Evolutionary conservation across 2,888 invertebrate species (phyloP).

Genomic region (Deilephila porcellus): DNA sequence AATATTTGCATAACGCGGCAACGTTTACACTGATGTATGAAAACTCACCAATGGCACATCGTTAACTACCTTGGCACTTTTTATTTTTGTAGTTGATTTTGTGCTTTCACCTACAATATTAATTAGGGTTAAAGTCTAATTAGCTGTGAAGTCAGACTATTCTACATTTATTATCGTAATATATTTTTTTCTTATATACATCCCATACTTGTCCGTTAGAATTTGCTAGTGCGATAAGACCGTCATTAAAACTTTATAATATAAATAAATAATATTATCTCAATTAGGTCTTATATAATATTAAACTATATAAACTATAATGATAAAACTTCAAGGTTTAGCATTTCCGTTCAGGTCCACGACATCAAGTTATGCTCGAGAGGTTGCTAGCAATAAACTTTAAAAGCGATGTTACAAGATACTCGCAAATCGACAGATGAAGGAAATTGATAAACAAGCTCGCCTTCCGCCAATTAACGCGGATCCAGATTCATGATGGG

Average conservation of each 20-base stretch:
- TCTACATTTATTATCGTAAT: too few relatives aligned
- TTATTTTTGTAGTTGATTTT: not conserved
- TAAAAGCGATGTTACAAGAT: not conserved
- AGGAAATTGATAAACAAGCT: constrained; percentile 18
- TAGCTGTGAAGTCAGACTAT: not conserved
- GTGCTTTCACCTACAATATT: not conserved
- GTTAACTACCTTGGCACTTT: not conserved
- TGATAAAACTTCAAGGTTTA: not conserved
- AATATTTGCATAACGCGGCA: constrained; percentile 8
- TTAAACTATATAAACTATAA: not conserved
- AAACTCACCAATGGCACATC: not conserved
- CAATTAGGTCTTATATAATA: too few relatives aligned
- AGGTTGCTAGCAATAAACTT: constrained; percentile 11
- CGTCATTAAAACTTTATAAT: too few relatives aligned
- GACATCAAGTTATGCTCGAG: not conserved
- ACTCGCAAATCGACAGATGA: constrained; percentile 9
- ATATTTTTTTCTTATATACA: too few relatives aligned
- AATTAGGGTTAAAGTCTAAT: not conserved
- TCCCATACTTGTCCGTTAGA: too few relatives aligned
- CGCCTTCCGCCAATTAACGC: constrained; percentile 23
- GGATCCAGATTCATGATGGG: constrained; percentile 33
- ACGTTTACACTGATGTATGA: not conserved
- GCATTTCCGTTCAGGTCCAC: not conserved
- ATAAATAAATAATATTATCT: too few relatives aligned
- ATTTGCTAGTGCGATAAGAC: too few relatives aligned